phyloP scores from a whole-genome alignment of 1,140 invertebrate species.

The Grapholita molesta region DNA sequence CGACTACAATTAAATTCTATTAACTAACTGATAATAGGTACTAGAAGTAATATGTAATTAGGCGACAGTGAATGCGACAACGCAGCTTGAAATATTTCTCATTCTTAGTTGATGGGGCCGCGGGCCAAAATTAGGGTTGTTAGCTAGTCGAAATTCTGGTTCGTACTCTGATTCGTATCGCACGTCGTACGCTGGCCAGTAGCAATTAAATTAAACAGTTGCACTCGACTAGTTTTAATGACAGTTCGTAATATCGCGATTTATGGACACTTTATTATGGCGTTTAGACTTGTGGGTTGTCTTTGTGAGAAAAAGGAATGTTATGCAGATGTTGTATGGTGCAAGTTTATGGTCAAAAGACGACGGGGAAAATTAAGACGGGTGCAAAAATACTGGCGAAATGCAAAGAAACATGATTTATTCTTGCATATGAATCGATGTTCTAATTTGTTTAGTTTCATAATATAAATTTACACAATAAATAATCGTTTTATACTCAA shows the following conservation, averaged over 20 bases:
- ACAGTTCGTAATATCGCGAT: neutral
- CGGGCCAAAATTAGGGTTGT: slow-evolving; percentile 14
- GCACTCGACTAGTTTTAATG: neutral
- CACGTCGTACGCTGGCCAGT: neutral
- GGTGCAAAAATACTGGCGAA: too few species aligned
- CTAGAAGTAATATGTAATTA: slow-evolving; percentile 50
- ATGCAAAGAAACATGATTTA: too few species aligned
- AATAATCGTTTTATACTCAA: too few species aligned
- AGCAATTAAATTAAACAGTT: slow-evolving; percentile 1
- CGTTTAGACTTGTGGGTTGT: too few species aligned
- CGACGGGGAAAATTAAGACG: too few species aligned
- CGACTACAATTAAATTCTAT: slow-evolving; percentile 70
- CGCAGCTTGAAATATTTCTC: slow-evolving; percentile 62
- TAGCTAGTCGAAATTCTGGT: neutral
- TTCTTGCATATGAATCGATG: too few species aligned
- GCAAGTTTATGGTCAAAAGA: too few species aligned
- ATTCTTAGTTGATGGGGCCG: slow-evolving; percentile 56
- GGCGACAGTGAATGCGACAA: slow-evolving; percentile 61
- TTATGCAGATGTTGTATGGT: too few species aligned
- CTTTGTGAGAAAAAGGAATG: too few species aligned
- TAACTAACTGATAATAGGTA: slow-evolving; percentile 45
- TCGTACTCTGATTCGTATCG: neutral
- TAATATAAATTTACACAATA: too few species aligned
- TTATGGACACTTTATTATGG: neutral
- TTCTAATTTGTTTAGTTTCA: too few species aligned